Conservation (phyloP, 2,888 invertebrate genomes). For the Acanthosoma haemorrhoidale region DNA sequence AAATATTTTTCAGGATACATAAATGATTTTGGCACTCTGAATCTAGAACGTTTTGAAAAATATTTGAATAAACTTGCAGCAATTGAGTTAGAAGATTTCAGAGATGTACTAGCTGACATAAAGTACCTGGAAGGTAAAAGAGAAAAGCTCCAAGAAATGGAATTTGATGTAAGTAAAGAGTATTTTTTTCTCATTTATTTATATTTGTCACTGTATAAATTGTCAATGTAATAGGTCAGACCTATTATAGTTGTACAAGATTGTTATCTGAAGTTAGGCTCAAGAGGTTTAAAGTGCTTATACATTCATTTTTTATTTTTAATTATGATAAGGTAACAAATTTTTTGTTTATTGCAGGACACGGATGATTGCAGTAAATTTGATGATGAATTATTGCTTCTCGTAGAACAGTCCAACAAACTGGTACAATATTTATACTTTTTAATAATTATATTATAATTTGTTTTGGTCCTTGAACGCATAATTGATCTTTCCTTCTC, state of each 20-base stretch:
- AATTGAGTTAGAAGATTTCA: slow-evolving; percentile 69
- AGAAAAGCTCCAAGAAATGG: slow-evolving; percentile 45
- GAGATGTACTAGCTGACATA: slow-evolving; percentile 71
- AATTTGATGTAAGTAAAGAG: not conserved
- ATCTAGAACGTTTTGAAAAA: slow-evolving; percentile 75
- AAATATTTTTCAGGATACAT: slow-evolving; percentile 86
- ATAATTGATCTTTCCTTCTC: not conserved
- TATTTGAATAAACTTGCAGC: slow-evolving; percentile 71
- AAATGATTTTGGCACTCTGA: slow-evolving; percentile 81
- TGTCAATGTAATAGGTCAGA: too few species aligned
- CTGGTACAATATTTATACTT: not conserved
- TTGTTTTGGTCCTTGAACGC: too few species aligned
- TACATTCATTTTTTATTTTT: not conserved
- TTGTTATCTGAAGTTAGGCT: not conserved
- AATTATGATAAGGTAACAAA: not conserved
- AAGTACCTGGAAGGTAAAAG: slow-evolving; percentile 78
- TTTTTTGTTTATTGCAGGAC: too few species aligned
- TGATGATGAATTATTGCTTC: not conserved
- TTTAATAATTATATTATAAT: not conserved
- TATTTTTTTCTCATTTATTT: not conserved
- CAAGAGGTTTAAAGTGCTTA: not conserved
- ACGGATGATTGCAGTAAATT: too few species aligned
- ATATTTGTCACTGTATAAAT: not conserved
- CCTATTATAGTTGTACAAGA: too few species aligned
- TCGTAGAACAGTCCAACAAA: not conserved